phyloP scores from a whole-genome alignment of 2,113 vertebrate genomes.

The Malurus alboscapulatus region DNA sequence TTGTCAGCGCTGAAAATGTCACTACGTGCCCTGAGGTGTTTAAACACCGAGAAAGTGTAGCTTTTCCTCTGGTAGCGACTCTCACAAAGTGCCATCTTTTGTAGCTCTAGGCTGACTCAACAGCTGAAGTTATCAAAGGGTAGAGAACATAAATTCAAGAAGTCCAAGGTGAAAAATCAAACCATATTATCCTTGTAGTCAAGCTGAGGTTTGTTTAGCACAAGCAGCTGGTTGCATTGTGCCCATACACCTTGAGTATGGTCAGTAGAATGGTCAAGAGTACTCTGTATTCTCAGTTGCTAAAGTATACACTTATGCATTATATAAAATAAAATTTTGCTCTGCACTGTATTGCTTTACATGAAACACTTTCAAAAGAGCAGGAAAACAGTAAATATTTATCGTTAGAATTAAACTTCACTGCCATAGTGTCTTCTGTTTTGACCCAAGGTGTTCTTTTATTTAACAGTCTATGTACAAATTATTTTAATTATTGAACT shows the following conservation, averaged over 20 bases:
- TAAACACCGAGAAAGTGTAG: not conserved
- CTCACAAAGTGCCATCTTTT: not conserved
- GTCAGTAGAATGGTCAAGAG: not conserved
- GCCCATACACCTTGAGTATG: not conserved
- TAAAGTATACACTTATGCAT: not conserved
- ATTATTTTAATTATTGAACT: not conserved
- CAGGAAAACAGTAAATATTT: not conserved
- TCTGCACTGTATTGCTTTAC: not conserved
- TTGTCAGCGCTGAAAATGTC: not conserved
- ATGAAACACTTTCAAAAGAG: not conserved
- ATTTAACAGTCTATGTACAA: not conserved
- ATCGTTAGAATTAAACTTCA: not conserved
- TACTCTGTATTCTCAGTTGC: not conserved
- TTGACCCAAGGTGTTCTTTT: not conserved
- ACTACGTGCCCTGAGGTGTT: not conserved
- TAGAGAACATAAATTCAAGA: not conserved
- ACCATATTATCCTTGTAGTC: not conserved
- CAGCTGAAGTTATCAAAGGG: not conserved
- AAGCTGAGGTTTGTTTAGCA: not conserved
- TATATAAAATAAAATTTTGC: not conserved
- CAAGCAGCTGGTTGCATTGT: not conserved
- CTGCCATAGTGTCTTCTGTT: not conserved
- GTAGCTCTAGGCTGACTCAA: not conserved
- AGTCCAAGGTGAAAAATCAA: not conserved
- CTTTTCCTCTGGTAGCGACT: not conserved